Evolutionary conservation across 2,113 vertebrate genomes (phyloP), one percentile per base, ranked within the genome.

Genomic region (Amazona vittata): DNA sequence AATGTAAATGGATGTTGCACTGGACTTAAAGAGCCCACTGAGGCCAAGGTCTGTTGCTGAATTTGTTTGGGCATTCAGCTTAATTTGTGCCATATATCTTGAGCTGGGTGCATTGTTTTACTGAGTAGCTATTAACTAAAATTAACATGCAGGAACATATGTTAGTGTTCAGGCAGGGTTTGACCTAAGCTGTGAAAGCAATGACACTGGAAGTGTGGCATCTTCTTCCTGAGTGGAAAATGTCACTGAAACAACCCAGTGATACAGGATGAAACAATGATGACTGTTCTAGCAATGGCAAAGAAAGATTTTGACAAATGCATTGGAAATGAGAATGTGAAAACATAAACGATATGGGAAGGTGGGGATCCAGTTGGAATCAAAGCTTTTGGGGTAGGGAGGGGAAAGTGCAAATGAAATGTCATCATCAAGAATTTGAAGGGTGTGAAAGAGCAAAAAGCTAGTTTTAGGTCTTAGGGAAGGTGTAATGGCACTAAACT

Each of bases 21-120:
- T 80, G 95, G 96, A 96, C 96, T 96, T 96, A 97, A 97, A 96
- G 86, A 95, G 91, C 78, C 92, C 83, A 3, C 73, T 18, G 90
- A 96, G 94, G 88, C 75, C 59, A 68, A 64, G 83, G 73, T 41
- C 91, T 93, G 93, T n/a, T 86, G 53, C 81, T 85, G 80, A 92
- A 97, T 97, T 95, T 96, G 92, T 93, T 87, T 89, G 89, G 94
- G 76, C 33, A 1, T 93, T 94, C 89, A 94, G 84, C 70, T 96
- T 97, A 97, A 96, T 97, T 96, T 97, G 89, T 94, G 91, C 71
- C 79, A 90, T 91, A 85, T 57, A 96, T 94, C 94, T 94, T 94
- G 69, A 86, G 90, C 75, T 33, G 55, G 76, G 60, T 83, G 57
- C 69, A 65, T 95, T 94, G 91, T 95, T 96, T 96, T 89, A 90